Base-by-base conservation (phyloP, 2,797 vertebrate species). In the Lates japonicus region DNA sequence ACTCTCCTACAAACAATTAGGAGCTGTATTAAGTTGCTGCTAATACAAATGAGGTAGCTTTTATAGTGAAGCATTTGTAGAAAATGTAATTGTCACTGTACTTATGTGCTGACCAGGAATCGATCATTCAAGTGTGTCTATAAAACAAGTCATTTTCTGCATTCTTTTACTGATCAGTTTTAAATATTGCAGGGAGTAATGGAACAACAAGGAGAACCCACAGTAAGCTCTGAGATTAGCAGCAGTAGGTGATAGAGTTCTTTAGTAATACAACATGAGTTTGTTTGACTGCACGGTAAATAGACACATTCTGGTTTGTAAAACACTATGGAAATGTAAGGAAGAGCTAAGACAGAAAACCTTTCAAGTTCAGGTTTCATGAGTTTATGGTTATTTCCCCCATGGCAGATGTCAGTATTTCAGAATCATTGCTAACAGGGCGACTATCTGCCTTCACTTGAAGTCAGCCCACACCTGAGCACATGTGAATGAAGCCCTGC, bases 401-500 rank as follows among this genome's bases (percentile, higher is more conserved):
- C 58, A 13, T 9, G 5, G 20, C n/a, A 19, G 10, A 29, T 48
- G 46, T 42, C 39, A 60, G 52, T 59, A 66, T 66, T 70, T 70
- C 17, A 61, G 7, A 76, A 63, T 33, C 1, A 5, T 44, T 76
- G 61, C 68, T 63, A 62, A 68, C 9, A 37, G 62, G 51, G 58
- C 57, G 33, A 81, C 72, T 65, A 58, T 79, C 54, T 83, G 71
- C 22, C 31, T 84, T 85, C 49, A 59, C 81, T 79, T 78, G 54
- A 73, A 76, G 67, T 51, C 71, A 68, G 55, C 70, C 69, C 55
- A 72, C 72, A 84, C 73, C 71, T 78, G 73, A 84, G 70, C 63
- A 81, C 76, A 86, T 4, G 35, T 80, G 71, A 86, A 77, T 59
- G 70, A 76, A 78, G 59, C 74, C 83, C 80, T 87, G 87, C 76